Conservation (phyloP, 2,797 vertebrate genomes). For the Philypnodon macrostomus region DNA sequence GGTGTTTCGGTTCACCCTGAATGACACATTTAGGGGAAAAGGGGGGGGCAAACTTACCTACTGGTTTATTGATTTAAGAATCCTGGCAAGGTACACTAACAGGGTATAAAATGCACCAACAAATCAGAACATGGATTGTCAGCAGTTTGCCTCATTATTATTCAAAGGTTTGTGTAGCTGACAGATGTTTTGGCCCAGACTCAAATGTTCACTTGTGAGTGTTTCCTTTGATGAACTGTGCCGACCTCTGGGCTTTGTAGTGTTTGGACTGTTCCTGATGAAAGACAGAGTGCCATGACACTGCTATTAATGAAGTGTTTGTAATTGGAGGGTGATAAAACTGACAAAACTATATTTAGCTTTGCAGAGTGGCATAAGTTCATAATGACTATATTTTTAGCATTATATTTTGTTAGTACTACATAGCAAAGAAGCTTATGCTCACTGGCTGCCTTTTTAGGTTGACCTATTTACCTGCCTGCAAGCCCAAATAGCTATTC, state of each 20-base stretch:
- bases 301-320: constrained; percentile 9
- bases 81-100: constrained; percentile 50
- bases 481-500: too few species aligned
- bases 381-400: too few species aligned
- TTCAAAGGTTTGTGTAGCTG: constrained; percentile 49
- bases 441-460: too few species aligned
- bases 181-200: constrained; percentile 41
- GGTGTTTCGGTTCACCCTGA: constrained; percentile 42
- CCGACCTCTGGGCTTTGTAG: constrained; percentile 19
- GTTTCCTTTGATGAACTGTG: constrained; percentile 19
- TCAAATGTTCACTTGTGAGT: constrained; percentile 17
- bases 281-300: neutral
- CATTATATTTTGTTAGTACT: too few species aligned
- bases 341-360: neutral
- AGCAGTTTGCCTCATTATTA: constrained; percentile 63
- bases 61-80: constrained; percentile 63
- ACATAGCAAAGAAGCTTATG: too few species aligned
- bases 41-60: constrained; percentile 22
- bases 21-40: constrained; percentile 52
- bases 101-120: constrained; percentile 56
- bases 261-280: neutral
- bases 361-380: too few species aligned
- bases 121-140: constrained; percentile 58
- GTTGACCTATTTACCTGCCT: too few species aligned
- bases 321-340: constrained; percentile 3